These are phyloP conservation scores for Mamestra configurata DNA, from an alignment of 1,140 invertebrate genomes.

Conservation along the genomic window DNA sequence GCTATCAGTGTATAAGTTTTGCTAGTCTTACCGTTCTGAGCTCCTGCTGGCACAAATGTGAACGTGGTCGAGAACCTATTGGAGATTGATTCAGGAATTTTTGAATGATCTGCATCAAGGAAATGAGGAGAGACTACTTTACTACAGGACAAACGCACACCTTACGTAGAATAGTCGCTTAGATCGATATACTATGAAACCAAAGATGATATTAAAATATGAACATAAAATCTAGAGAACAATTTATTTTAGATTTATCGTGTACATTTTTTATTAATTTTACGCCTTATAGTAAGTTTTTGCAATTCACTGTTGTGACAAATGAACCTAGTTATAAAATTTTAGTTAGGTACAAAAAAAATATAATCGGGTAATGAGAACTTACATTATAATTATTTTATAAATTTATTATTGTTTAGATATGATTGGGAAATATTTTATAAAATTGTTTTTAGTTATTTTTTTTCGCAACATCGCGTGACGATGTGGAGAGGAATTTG, in stretches of 20 bases:
- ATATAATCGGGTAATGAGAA: constrained; percentile 36
- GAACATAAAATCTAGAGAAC: constrained; percentile 51
- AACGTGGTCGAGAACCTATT: not conserved
- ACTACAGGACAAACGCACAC: not conserved
- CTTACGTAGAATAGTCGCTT: constrained; percentile 52
- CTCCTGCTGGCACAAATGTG: constrained; percentile 26
- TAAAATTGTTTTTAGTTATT: constrained; percentile 53
- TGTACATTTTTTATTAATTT: constrained; percentile 54
- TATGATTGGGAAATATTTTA: constrained; percentile 52
- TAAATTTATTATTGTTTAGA: constrained; percentile 53
- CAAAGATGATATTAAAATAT: constrained; percentile 75
- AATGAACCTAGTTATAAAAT: constrained; percentile 50
- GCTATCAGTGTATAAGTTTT: constrained; percentile 43
- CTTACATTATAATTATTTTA: constrained; percentile 48
- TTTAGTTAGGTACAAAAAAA: constrained; percentile 32
- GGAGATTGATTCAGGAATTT: not conserved
- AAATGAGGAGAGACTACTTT: not conserved
- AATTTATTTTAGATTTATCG: constrained; percentile 58
- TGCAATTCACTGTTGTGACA: constrained; percentile 59
- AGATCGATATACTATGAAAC: constrained; percentile 65
- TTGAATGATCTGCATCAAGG: not conserved
- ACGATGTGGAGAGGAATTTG: constrained; percentile 8
- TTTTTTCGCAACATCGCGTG: constrained; percentile 31
- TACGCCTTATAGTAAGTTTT: constrained; percentile 47
- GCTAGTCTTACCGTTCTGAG: constrained; percentile 64